A percentile compares a stretch with the other conserved stretches of the same genome.
phyloP scores from a whole-genome alignment of 2,113 vertebrate genomes.

The Mus spicilegus region DNA sequence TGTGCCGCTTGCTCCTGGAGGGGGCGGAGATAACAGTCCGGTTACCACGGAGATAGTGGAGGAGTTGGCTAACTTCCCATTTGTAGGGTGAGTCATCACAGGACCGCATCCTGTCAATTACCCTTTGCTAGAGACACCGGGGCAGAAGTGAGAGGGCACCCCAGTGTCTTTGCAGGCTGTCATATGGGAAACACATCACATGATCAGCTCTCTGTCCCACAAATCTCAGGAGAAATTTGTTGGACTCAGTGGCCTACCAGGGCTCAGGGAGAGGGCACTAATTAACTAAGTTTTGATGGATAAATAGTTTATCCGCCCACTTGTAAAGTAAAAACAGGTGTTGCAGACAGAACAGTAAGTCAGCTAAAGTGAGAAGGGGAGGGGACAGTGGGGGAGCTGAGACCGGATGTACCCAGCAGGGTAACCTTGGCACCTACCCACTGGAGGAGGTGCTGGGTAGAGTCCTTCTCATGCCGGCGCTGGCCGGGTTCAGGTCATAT shows the following conservation, averaged over 20 bases:
- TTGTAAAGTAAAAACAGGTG: background rate
- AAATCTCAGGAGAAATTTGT: background rate
- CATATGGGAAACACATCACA: background rate
- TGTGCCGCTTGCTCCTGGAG: conserved; percentile 96
- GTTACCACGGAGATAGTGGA: conserved; percentile 56
- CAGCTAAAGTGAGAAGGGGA: no score
- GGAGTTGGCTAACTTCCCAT: background rate
- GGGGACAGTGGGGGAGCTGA: background rate
- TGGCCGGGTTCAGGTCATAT: conserved; percentile 96
- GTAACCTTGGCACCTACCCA: conserved; percentile 87
- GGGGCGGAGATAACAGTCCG: background rate
- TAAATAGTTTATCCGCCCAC: background rate
- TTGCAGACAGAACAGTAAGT: background rate
- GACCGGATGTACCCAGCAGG: background rate
- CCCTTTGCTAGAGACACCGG: background rate
- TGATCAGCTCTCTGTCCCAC: background rate
- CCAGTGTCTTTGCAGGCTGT: no score
- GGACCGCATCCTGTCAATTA: background rate
- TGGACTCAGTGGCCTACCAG: background rate
- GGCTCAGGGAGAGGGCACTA: background rate
- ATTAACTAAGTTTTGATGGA: conserved; percentile 1
- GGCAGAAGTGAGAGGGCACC: no score
- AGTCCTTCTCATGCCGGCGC: conserved; percentile 94
- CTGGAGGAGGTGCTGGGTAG: conserved; percentile 97
- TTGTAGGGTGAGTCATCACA: background rate